These are phyloP conservation scores for Prorops nasuta DNA, from an alignment of 1,140 invertebrate species.

Conservation along the genomic window DNA sequence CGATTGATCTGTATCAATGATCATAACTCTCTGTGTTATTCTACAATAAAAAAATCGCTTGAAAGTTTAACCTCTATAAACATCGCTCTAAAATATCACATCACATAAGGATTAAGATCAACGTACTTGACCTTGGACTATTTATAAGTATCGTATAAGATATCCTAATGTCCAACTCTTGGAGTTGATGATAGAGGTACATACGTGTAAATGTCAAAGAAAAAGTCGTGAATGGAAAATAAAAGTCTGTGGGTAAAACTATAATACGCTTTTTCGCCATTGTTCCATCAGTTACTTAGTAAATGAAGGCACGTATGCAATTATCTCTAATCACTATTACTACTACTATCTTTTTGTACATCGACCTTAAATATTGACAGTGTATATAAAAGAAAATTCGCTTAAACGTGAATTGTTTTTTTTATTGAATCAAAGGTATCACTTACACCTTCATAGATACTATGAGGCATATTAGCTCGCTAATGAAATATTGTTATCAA, in stretches of 20 bases:
- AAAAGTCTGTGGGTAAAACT: neutral
- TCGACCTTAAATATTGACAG: conserved; percentile 8
- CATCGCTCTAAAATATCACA: conserved; percentile 24
- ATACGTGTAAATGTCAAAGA: neutral
- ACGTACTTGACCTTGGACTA: conserved; percentile 16
- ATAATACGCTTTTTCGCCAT: neutral
- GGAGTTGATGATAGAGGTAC: conserved; percentile 15
- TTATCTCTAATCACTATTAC: conserved; percentile 1
- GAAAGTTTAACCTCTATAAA: conserved; percentile 18
- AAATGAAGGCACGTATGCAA: conserved; percentile 18
- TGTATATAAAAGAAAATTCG: conserved; percentile 15
- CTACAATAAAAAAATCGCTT: conserved; percentile 14
- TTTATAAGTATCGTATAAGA: conserved; percentile 15
- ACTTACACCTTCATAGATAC: conserved; percentile 33
- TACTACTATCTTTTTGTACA: neutral
- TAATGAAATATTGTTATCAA: neutral
- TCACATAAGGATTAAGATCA: conserved; percentile 13
- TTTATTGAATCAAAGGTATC: conserved; percentile 28
- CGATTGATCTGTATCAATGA: neutral
- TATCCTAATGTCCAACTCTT: conserved; percentile 16
- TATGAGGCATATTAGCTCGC: conserved; percentile 18
- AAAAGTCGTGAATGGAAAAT: too few species aligned
- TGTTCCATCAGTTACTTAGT: conserved; percentile 2
- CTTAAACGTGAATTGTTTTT: conserved; percentile 22
- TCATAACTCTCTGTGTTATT: conserved; percentile 21